These are phyloP conservation scores for Aphaenogaster rudis DNA, from an alignment of 1,140 invertebrate genomes.

Conservation along the genomic window DNA sequence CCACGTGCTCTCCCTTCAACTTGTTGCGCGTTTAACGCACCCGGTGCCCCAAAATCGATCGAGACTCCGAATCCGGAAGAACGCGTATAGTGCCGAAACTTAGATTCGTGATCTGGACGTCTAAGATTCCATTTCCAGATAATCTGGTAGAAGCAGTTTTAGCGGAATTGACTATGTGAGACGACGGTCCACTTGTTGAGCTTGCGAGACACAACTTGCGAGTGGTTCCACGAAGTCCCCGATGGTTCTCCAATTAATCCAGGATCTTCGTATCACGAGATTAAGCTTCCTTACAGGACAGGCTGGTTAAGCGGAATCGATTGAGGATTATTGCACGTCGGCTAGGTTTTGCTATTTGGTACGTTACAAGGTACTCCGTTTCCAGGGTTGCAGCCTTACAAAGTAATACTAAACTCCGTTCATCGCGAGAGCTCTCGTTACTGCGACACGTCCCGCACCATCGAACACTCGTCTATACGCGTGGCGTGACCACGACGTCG, in stretches of 20 bases:
- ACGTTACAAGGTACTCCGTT: constrained; percentile 72
- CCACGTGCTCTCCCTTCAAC: constrained; percentile 52
- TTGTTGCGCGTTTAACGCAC: constrained; percentile 42
- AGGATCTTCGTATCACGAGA: neutral
- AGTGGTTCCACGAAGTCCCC: neutral
- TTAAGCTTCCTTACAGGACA: neutral
- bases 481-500: constrained; percentile 16
- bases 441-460: neutral
- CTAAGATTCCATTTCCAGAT: neutral
- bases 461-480: neutral
- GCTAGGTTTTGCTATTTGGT: constrained; percentile 59
- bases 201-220: neutral
- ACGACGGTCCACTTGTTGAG: neutral
- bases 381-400: constrained; percentile 44
- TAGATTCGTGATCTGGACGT: neutral
- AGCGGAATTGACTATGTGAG: neutral
- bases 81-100: neutral
- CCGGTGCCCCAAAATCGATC: constrained; percentile 15
- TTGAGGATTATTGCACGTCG: constrained; percentile 29
- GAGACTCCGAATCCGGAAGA: neutral
- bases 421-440: neutral
- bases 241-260: neutral
- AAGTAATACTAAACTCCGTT: constrained; percentile 52
- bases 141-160: neutral
- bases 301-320: constrained; percentile 5